Evolutionary conservation across 2,888 invertebrate species (phyloP), one percentile per base, ranked within the genome.

Genomic region (Apamea crenata): DNA sequence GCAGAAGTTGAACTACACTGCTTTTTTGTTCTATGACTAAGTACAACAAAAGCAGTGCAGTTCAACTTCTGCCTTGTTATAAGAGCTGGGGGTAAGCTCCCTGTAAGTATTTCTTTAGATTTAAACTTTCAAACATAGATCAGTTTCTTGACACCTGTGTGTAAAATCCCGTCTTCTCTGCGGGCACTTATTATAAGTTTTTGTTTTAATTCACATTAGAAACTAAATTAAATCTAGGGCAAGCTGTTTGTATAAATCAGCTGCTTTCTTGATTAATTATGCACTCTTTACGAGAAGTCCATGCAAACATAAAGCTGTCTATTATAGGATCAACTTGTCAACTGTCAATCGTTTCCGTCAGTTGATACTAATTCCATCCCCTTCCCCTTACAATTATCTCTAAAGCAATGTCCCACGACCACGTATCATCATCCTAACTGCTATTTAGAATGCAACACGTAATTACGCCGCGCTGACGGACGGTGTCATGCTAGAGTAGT

Each of bases 401-500:
- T 69, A 44, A 29, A 80, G n/a, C 65, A 59, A 59, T 85, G 44
- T 36, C 18, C 25, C 25, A 53, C 53, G 7, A 16, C 25, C 25
- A 53, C 53, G 7, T 70, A 70, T 74, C 25, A 67, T 67, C 67
- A 68, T 16, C 6, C 10, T 84, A 84, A 69, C 14, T 53, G 53
- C 63, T 78, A 59, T 74, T 36, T 74, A 78, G 36, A 59, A 69
- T 74, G 63, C 29, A n/a, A 88, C 67, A 77, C 53, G 78, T 88
- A 86, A 86, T 88, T 70, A 70, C 63, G 29, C 25, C 21, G 67
- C 59, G 59, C 16, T 82, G 86, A 86, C 82, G 73, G 74, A 53
- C 59, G 8, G 59, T 88, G 74, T 82, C 82, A 88, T 72, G 88
- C 72, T 67, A 80, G 69, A 77, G 53, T 77, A 40, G 88, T 82